These are phyloP conservation scores for Syncerus caffer DNA, from an alignment of 2,797 vertebrate species.

Conservation along the genomic window DNA sequence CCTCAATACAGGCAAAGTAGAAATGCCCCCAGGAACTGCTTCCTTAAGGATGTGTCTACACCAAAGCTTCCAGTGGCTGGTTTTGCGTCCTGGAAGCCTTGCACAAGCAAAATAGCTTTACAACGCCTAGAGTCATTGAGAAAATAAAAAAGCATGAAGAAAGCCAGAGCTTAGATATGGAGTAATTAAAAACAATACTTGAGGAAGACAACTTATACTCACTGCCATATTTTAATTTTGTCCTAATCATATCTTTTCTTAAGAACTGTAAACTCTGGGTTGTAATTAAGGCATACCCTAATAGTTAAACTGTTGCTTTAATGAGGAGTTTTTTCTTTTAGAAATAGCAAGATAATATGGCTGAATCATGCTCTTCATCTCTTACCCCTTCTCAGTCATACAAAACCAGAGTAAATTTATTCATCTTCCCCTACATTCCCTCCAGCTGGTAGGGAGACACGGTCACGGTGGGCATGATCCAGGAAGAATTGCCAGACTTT, in stretches of 20 bases:
- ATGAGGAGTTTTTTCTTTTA: slow-evolving; percentile 54
- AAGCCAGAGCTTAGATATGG: slow-evolving; percentile 2
- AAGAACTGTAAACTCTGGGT: slow-evolving; percentile 22
- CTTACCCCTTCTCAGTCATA: not conserved
- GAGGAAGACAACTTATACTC: slow-evolving; percentile 12
- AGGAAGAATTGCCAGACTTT: not conserved
- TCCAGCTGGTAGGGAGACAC: not conserved
- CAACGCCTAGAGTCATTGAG: not conserved
- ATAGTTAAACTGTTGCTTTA: slow-evolving; percentile 71
- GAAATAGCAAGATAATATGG: slow-evolving; percentile 58
- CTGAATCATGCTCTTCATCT: slow-evolving; percentile 27
- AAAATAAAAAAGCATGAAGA: slow-evolving; percentile 41
- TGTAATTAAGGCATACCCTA: slow-evolving; percentile 67
- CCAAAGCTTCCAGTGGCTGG: not conserved
- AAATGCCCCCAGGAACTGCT: not conserved
- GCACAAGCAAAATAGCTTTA: not conserved
- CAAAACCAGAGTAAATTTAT: not conserved
- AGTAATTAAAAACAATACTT: slow-evolving; percentile 54
- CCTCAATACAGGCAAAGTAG: not conserved
- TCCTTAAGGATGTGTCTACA: not conserved
- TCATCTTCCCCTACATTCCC: not conserved
- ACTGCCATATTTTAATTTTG: slow-evolving; percentile 67
- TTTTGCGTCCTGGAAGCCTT: slow-evolving; percentile 1
- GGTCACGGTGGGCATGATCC: not conserved
- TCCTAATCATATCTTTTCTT: slow-evolving; percentile 65